phyloP scores from a whole-genome alignment of 2,113 vertebrate species.

The Dicerorhinus sumatrensis region DNA sequence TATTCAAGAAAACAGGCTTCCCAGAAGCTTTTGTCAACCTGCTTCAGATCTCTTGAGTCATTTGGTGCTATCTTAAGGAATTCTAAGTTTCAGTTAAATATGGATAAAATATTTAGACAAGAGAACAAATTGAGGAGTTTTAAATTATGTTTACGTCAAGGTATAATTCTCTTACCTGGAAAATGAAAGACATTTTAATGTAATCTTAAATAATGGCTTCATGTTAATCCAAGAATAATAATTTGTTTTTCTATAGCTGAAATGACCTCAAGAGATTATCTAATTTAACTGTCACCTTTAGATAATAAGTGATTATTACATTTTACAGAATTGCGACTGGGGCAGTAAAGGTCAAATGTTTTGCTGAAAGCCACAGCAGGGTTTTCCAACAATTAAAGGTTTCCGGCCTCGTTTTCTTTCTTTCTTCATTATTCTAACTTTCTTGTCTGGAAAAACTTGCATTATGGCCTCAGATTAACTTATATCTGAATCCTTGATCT shows the following conservation, averaged over 20 bases:
- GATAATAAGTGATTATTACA: not conserved
- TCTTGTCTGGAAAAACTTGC: not conserved
- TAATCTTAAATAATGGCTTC: not conserved
- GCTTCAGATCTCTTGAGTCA: not conserved
- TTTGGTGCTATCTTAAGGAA: not conserved
- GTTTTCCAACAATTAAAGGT: not conserved
- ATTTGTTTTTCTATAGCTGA: not conserved
- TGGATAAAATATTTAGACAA: not conserved
- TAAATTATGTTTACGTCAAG: not conserved
- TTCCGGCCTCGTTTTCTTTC: not conserved
- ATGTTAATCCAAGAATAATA: not conserved
- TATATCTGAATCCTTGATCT: not conserved
- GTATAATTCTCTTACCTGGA: not conserved
- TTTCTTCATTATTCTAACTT: not conserved
- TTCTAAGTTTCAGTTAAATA: not conserved
- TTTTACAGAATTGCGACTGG: conserved; percentile 5
- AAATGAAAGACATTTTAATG: not conserved
- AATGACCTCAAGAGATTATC: not conserved
- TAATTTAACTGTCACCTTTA: conserved; percentile 38
- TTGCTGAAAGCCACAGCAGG: not conserved
- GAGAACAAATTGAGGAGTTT: not conserved
- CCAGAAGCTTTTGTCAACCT: not conserved
- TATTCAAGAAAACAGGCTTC: not conserved
- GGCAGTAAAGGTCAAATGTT: not conserved
- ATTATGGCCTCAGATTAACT: not conserved